phyloP scores from a whole-genome alignment of 2,113 vertebrate species.

The Pterocles gutturalis region DNA sequence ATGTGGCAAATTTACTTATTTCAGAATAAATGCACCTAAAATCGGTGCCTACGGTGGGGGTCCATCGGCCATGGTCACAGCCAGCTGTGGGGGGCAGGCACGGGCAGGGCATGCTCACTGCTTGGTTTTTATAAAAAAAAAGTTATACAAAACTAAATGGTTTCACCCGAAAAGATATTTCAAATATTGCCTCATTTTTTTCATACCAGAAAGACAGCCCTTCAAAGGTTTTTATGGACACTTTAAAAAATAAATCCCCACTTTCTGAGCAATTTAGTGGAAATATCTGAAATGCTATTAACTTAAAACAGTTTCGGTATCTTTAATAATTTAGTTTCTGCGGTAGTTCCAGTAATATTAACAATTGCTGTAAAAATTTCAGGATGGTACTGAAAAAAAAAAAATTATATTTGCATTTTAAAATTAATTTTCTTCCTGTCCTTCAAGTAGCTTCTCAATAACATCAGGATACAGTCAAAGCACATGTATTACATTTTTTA shows the following conservation, averaged over 20 bases:
- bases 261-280: neutral
- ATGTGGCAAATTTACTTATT: neutral
- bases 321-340: neutral
- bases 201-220: neutral
- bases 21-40: fast-evolving
- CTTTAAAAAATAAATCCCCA: neutral
- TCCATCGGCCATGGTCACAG: neutral
- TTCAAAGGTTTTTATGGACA: neutral
- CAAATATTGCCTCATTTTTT: neutral
- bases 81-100: neutral
- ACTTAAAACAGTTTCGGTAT: neutral
- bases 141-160: neutral
- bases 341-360: neutral
- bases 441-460: slow-evolving; percentile 1
- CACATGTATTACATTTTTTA: neutral
- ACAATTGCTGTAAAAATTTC: neutral
- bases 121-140: too few species aligned
- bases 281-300: neutral
- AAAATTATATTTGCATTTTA: neutral
- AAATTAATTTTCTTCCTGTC: slow-evolving; percentile 23
- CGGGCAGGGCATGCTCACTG: neutral
- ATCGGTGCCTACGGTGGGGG: fast-evolving
- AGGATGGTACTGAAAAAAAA: neutral
- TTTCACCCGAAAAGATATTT: neutral
- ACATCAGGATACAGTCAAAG: neutral